Conservation (phyloP, 2,797 vertebrate species). For the Leuciscus waleckii region DNA sequence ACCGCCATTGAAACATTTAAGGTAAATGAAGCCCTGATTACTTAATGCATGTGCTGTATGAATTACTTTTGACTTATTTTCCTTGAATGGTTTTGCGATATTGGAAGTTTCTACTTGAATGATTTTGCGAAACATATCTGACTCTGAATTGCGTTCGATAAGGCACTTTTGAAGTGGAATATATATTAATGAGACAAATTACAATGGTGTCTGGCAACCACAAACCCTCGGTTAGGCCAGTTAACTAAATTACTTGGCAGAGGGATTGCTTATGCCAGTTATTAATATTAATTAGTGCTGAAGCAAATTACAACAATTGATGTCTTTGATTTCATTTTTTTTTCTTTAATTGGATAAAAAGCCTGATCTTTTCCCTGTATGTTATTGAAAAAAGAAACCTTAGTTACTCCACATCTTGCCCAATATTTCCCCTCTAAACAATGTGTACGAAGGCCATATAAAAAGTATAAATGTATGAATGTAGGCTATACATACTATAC, state of each 20-base stretch:
- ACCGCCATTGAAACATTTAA: conserved; percentile 14
- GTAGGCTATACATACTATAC: too few relatives aligned
- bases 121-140: conserved; percentile 1
- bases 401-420: not conserved
- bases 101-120: not conserved
- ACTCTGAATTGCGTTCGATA: not conserved
- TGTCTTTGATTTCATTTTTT: not conserved
- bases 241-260: conserved; percentile 23
- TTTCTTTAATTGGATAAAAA: not conserved
- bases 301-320: conserved; percentile 14
- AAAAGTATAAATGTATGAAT: not conserved
- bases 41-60: not conserved
- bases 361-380: not conserved
- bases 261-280: conserved; percentile 15
- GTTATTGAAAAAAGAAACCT: not conserved
- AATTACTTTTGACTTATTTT: not conserved
- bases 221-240: not conserved
- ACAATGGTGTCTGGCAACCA: conserved; percentile 6
- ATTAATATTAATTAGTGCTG: conserved; percentile 3
- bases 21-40: not conserved
- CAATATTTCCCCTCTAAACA: not conserved
- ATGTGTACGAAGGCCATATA: not conserved
- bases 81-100: not conserved
- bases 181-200: not conserved
- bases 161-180: conserved; percentile 16